phyloP scores from a whole-genome alignment of 2,113 vertebrate species.

The Rhabdornis inornatus region DNA sequence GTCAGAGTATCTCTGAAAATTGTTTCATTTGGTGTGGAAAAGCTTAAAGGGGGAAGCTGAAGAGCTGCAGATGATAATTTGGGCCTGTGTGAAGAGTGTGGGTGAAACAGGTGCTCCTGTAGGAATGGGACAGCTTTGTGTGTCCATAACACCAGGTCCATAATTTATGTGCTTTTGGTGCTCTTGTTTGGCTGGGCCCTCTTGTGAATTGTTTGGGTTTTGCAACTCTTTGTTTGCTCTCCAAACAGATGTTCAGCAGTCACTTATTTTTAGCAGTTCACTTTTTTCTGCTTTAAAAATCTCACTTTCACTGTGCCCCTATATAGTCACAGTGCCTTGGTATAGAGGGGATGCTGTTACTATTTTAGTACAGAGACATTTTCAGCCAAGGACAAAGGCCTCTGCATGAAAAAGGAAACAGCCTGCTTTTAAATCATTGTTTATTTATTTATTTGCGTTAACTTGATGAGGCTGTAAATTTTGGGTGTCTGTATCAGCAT shows the following conservation, averaged over 20 bases:
- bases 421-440: not conserved
- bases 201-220: not conserved
- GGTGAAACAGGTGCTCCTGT: not conserved
- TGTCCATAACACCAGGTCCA: accelerated
- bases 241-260: not conserved
- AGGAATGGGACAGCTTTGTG: not conserved
- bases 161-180: not conserved
- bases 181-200: not conserved
- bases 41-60: not conserved
- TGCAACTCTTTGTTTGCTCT: not conserved
- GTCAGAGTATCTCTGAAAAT: not conserved
- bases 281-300: conserved; percentile 4
- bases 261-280: conserved; percentile 20
- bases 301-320: conserved; percentile 24
- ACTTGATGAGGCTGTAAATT: not conserved
- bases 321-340: not conserved
- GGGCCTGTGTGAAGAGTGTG: not conserved
- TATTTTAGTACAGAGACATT: conserved; percentile 36
- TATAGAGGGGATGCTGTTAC: not conserved
- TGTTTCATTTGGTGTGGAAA: not conserved
- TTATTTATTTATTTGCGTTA: not conserved
- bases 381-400: not conserved
- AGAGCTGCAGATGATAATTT: not conserved
- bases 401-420: not conserved
- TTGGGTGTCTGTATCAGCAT: not conserved